phyloP scores from a whole-genome alignment of 1,140 invertebrate genomes.

The Solen grandis region DNA sequence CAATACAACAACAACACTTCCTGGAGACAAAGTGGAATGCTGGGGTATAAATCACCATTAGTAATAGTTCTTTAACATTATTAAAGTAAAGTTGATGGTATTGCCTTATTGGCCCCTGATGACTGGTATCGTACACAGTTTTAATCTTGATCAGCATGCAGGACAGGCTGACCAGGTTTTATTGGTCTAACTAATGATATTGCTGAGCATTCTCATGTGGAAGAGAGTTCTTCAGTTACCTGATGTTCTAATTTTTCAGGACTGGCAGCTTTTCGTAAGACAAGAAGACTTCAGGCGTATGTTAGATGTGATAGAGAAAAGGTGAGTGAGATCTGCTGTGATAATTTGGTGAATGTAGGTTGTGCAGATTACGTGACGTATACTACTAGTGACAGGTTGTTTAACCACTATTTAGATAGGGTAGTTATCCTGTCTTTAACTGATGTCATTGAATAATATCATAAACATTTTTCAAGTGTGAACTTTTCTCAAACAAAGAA shows the following conservation, averaged over 20 bases:
- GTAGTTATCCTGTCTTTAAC: neutral
- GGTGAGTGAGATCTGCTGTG: constrained; percentile 77
- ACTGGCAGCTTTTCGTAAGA: constrained; percentile 91
- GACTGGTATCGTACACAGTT: neutral
- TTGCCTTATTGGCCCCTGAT: neutral
- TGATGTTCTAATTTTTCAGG: constrained; percentile 82
- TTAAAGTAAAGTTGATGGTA: neutral
- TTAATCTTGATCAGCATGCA: neutral
- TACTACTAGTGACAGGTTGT: too few species aligned
- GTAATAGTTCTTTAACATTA: neutral
- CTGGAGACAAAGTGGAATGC: too few species aligned
- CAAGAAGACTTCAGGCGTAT: constrained; percentile 87
- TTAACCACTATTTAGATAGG: neutral
- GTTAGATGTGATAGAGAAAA: constrained; percentile 86
- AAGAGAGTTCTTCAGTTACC: neutral
- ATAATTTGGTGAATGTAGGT: too few species aligned
- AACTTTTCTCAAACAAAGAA: too few species aligned
- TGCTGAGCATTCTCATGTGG: neutral
- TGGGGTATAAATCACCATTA: too few species aligned
- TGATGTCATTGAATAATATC: neutral
- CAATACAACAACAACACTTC: too few species aligned
- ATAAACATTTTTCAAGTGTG: too few species aligned
- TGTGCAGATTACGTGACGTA: too few species aligned
- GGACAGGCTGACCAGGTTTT: neutral
- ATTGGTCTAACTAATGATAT: neutral